Conservation (phyloP, 2,888 invertebrate genomes). For the Nineta flava region DNA sequence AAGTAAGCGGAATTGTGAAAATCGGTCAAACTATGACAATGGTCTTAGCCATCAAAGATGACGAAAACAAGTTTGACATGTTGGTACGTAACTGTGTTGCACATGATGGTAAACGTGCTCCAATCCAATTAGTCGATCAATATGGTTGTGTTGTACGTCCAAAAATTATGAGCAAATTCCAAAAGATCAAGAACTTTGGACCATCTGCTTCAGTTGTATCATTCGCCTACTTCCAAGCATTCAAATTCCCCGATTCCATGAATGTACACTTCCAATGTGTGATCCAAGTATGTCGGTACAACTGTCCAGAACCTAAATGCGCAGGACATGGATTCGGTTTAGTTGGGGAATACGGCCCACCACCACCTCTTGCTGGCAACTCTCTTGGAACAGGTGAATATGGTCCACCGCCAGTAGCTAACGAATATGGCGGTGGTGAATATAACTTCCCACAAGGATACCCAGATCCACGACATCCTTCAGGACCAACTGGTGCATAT, state of each 20-base stretch:
- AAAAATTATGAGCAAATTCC: slow-evolving; percentile 91
- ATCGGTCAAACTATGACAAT: slow-evolving; percentile 95
- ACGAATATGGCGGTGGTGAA: slow-evolving; percentile 59
- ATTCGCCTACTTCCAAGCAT: slow-evolving; percentile 92
- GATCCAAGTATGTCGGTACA: slow-evolving; percentile 85
- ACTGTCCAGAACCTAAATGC: slow-evolving; percentile 86
- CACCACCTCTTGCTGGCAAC: slow-evolving; percentile 40
- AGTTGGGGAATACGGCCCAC: slow-evolving; percentile 48
- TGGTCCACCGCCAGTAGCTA: slow-evolving; percentile 32
- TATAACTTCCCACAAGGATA: slow-evolving; percentile 64
- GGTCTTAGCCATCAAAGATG: slow-evolving; percentile 90
- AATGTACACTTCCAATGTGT: slow-evolving; percentile 95
- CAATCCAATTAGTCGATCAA: slow-evolving; percentile 84
- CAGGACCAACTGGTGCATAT: slow-evolving; percentile 66
- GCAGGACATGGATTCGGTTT: slow-evolving; percentile 41
- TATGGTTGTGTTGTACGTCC: slow-evolving; percentile 86
- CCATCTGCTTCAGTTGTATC: slow-evolving; percentile 88
- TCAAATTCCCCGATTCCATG: slow-evolving; percentile 94
- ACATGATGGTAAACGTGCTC: slow-evolving; percentile 84
- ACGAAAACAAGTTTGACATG: slow-evolving; percentile 94
- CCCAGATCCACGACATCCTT: slow-evolving; percentile 77
- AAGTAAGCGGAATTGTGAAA: slow-evolving; percentile 89
- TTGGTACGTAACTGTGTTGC: slow-evolving; percentile 86
- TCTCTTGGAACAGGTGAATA: slow-evolving; percentile 46
- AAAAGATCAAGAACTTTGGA: slow-evolving; percentile 90